These are phyloP conservation scores for Dendroctonus ponderosae DNA, from an alignment of 1,140 invertebrate species.

Conservation along the genomic window DNA sequence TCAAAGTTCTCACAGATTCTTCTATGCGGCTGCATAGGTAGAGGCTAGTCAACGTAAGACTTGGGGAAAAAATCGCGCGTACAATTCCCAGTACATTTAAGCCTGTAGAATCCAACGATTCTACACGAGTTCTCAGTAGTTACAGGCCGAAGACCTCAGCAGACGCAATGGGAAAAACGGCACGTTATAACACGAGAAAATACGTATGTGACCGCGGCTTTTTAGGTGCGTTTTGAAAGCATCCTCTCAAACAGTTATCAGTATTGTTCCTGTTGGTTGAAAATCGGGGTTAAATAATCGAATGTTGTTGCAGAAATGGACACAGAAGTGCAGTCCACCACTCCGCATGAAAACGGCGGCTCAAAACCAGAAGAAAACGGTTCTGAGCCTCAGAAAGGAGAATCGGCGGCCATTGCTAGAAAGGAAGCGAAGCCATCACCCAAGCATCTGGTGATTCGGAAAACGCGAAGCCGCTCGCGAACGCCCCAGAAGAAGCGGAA, in stretches of 20 bases:
- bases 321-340: slow-evolving; percentile 7
- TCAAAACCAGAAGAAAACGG: slow-evolving; percentile 15
- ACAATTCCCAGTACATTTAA: background rate
- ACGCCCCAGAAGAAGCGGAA: slow-evolving; percentile 32
- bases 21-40: background rate
- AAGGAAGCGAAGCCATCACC: background rate
- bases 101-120: background rate
- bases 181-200: slow-evolving; percentile 9
- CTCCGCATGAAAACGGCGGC: slow-evolving; percentile 25
- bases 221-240: slow-evolving; percentile 2
- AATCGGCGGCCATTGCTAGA: slow-evolving; percentile 15
- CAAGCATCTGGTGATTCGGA: background rate
- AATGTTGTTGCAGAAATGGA: slow-evolving; percentile 17
- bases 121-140: slow-evolving; percentile 10
- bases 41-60: background rate
- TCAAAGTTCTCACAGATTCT: background rate
- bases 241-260: background rate
- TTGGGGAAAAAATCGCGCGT: background rate
- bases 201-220: background rate
- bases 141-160: slow-evolving; percentile 21
- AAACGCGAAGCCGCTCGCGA: slow-evolving; percentile 17
- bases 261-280: background rate
- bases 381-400: background rate
- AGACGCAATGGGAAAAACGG: slow-evolving; percentile 17
- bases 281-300: background rate